Evolutionary conservation across 1,140 invertebrate species (phyloP).

Genomic region (Drosophila equinoxialis): DNA sequence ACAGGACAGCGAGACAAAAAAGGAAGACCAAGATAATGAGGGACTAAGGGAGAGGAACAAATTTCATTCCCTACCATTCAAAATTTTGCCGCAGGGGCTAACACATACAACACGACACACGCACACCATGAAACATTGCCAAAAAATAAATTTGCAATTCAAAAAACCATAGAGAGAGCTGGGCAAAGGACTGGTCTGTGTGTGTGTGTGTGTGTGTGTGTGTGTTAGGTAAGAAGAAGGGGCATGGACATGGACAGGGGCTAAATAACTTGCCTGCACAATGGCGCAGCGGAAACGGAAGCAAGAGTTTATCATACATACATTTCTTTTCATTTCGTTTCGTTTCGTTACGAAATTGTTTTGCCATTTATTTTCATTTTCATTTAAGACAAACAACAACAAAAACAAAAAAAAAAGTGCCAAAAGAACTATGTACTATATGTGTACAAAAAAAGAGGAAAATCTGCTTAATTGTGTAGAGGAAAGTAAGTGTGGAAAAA

Average conservation of each 20-base stretch:
- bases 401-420: conserved; percentile 16
- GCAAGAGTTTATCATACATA: conserved; percentile 62
- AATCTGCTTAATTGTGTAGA: conserved; percentile 55
- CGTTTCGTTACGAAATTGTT: conserved; percentile 16
- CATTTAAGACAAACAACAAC: conserved; percentile 16
- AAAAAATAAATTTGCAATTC: conserved; percentile 54
- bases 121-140: conserved; percentile 4
- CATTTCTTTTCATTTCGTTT: conserved; percentile 45
- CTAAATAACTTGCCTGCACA: conserved; percentile 64
- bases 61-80: conserved; percentile 2
- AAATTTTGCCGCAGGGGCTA: not conserved
- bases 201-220: too few relatives aligned
- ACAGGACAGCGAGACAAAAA: not conserved
- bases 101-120: not conserved
- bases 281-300: conserved; percentile 83
- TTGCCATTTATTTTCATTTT: conserved; percentile 42
- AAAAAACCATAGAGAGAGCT: conserved; percentile 28
- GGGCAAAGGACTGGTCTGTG: conserved; percentile 10
- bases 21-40: not conserved
- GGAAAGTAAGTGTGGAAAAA: conserved; percentile 26
- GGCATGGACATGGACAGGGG: conserved; percentile 35
- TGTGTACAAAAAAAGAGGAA: conserved; percentile 33
- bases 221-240: not conserved
- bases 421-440: conserved; percentile 11
- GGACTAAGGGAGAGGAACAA: not conserved